Conservation (phyloP, 1,140 invertebrate genomes). For the Cryptotermes secundus region DNA sequence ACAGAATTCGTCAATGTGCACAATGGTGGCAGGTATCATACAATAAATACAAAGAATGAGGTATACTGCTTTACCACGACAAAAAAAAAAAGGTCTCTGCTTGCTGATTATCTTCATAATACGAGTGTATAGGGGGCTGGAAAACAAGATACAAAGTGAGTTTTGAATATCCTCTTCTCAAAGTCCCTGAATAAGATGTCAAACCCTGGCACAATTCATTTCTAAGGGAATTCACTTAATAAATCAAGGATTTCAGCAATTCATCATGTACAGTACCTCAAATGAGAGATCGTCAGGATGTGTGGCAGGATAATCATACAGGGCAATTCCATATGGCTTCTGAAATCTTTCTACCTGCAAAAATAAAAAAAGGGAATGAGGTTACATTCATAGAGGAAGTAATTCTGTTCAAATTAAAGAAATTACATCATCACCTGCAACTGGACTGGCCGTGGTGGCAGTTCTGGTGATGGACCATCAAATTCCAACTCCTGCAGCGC, state of each 20-base stretch:
- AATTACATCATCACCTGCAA: background rate
- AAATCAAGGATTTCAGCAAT: background rate
- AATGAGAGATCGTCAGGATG: constrained; percentile 72
- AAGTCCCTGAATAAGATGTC: too few species aligned
- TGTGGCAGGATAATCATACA: constrained; percentile 70
- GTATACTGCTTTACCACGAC: too few species aligned
- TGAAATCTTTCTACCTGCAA: background rate
- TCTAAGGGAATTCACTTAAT: too few species aligned
- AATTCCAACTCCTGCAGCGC: constrained; percentile 44
- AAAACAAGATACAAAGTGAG: too few species aligned
- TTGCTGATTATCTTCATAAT: too few species aligned
- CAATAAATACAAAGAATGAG: too few species aligned
- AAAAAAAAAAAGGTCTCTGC: too few species aligned
- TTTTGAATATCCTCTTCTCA: too few species aligned
- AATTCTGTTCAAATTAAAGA: background rate
- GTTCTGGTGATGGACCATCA: constrained; percentile 24
- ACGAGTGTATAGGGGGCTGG: too few species aligned
- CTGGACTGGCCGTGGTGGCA: constrained; percentile 36
- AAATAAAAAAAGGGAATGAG: background rate
- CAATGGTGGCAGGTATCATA: too few species aligned
- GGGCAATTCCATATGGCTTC: constrained; percentile 66
- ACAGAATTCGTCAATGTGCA: too few species aligned
- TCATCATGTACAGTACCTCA: constrained; percentile 55
- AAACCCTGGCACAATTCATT: too few species aligned
- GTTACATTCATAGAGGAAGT: background rate